Conservation (phyloP, 92 coral and sea anemone species). For the Phenganax stokvisi region DNA sequence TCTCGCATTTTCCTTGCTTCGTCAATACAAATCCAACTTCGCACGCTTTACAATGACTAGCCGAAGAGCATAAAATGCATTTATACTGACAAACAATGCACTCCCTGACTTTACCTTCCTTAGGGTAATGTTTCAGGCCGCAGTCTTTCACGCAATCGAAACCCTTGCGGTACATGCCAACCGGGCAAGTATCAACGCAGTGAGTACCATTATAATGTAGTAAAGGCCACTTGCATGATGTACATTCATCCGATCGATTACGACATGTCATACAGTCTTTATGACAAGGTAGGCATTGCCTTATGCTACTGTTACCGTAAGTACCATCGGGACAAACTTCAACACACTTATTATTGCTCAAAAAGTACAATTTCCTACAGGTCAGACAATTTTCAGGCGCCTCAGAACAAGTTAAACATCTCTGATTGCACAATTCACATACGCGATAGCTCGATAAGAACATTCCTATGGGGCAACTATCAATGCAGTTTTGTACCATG, state of each 20-base stretch:
- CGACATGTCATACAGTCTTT: slow-evolving; percentile 1
- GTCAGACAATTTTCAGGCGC: background rate
- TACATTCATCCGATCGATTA: background rate
- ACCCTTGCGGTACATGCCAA: background rate
- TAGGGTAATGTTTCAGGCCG: background rate
- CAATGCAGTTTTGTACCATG: background rate
- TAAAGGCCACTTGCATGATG: slow-evolving; percentile 4
- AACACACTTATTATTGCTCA: background rate
- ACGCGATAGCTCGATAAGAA: background rate
- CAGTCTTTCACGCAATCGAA: background rate
- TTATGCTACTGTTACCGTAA: background rate
- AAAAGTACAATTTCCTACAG: background rate
- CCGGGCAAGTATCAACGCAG: background rate
- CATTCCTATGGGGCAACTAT: background rate
- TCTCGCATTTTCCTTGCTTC: background rate
- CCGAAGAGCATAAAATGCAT: background rate
- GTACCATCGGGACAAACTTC: slow-evolving; percentile 1
- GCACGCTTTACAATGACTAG: background rate
- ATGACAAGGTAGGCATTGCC: slow-evolving; percentile 19
- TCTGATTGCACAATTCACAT: slow-evolving; percentile 9
- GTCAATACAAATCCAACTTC: background rate
- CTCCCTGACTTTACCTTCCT: background rate
- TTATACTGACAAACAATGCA: slow-evolving; percentile 4
- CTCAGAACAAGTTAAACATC: background rate
- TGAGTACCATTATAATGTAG: slow-evolving; percentile 1